Evolutionary conservation across 2,888 invertebrate genomes (phyloP).

Genomic region (Eristalis intricaria): DNA sequence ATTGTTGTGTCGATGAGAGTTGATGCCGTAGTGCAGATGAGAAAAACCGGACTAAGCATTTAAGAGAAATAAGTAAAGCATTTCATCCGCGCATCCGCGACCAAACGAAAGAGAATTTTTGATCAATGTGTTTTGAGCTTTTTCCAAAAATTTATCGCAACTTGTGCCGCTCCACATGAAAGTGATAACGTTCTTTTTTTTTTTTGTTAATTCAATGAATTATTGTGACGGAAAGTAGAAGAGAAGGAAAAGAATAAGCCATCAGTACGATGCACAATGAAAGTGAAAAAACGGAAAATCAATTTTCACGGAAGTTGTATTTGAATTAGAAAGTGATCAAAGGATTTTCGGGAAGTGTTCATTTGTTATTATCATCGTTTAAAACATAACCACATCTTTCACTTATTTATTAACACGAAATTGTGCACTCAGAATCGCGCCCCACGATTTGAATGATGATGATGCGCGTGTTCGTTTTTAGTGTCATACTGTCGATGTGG

Average conservation of each 20-base stretch:
- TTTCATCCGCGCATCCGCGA: constrained; percentile 3
- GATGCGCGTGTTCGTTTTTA: constrained; percentile 33
- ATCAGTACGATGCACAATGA: constrained; percentile 21
- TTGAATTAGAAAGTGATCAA: constrained; percentile 38
- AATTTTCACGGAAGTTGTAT: constrained; percentile 12
- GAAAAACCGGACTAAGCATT: constrained; percentile 50
- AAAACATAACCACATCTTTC: constrained; percentile 23
- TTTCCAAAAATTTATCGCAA: constrained; percentile 35
- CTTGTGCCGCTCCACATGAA: constrained; percentile 29
- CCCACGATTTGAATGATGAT: constrained; percentile 23
- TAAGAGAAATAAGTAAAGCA: constrained; percentile 20
- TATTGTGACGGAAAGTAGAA: constrained; percentile 5
- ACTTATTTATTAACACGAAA: constrained; percentile 13
- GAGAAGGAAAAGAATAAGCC: not conserved
- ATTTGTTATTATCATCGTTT: not conserved
- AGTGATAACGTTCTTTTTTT: constrained; percentile 40
- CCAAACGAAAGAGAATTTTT: constrained; percentile 39
- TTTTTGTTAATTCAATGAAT: not conserved
- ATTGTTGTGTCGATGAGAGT: constrained; percentile 6
- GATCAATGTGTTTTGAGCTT: constrained; percentile 36
- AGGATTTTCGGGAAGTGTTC: constrained; percentile 27
- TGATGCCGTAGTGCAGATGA: constrained; percentile 7
- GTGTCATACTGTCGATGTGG: constrained; percentile 43
- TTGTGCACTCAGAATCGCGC: constrained; percentile 5
- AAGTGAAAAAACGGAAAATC: constrained; percentile 15